Base-by-base conservation (phyloP, 2,888 invertebrate species). In the Rotaria socialis region DNA sequence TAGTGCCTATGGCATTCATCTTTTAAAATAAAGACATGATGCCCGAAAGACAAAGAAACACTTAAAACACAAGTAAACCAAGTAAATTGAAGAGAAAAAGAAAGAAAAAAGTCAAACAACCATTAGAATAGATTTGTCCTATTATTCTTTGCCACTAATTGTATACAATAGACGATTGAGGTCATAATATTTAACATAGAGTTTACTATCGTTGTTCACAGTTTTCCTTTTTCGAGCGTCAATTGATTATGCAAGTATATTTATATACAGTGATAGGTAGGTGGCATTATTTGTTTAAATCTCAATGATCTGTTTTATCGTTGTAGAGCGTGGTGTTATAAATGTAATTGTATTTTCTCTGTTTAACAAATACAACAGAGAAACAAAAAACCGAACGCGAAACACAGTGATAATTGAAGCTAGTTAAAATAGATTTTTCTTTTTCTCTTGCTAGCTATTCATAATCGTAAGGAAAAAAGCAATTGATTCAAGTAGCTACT, bases 191-290 rank as follows among this genome's bases (percentile, higher is more conserved):
- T 52, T 11, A 16, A 52, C 52, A 11, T 52, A 1, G n/a, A 10
- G 24, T 43, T 80, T 47, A n/a, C n/a, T 80, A n/a, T 80, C 14
- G 80, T 80, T 47, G 43, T 80, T 80, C 80, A 80, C 80, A 80
- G 80, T 52, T 80, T 80, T 47, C 47, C 1, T 67, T 80, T 75
- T 80, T 47, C 80, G 1, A 80, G 24, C 24, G 10, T 80, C 16
- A 47, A 80, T 80, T 80, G 19, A 80, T 80, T 80, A 35, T 35
- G 35, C 14, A 80, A 67, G 27, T 27, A 35, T 67, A 67, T 67
- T n/a, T 67, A 67, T 27, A 80, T 47, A 80, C 47, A 80, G 24
- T 4, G 43, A 43, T 47, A 80, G 47, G 47, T 80, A 80, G 80
- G 67, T 80, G 47, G 80, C 24, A 47, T 80, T 41, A 75, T 75